Conservation (phyloP, 2,888 invertebrate species). For the Tricholauxania praeusta region DNA sequence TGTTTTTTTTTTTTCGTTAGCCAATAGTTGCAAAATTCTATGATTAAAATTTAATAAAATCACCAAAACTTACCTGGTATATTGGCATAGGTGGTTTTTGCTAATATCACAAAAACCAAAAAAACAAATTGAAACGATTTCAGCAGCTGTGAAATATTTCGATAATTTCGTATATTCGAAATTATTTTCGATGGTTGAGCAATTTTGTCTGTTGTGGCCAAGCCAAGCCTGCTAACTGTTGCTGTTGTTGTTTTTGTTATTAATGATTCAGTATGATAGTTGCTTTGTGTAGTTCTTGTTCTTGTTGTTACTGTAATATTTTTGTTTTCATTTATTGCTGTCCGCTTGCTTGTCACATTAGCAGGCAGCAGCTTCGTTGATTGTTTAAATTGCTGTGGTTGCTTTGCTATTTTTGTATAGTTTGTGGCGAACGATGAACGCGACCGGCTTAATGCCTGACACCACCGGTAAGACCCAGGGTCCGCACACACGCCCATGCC, state of each 20-base stretch:
- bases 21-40: background rate
- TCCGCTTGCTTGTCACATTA: constrained; percentile 44
- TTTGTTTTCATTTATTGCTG: constrained; percentile 45
- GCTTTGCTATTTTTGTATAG: constrained; percentile 57
- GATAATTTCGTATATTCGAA: constrained; percentile 27
- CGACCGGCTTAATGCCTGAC: constrained; percentile 74
- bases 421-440: constrained; percentile 69
- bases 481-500: constrained; percentile 92
- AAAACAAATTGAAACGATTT: constrained; percentile 59
- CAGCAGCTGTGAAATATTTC: constrained; percentile 51
- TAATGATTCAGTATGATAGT: constrained; percentile 37
- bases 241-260: constrained; percentile 40
- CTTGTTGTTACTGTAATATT: constrained; percentile 38
- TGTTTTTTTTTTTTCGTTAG: too few relatives aligned
- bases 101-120: constrained; percentile 61
- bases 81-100: constrained; percentile 64
- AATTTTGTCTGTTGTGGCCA: constrained; percentile 30
- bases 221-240: constrained; percentile 11
- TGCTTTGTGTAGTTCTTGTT: constrained; percentile 18
- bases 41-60: background rate
- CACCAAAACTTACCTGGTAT: constrained; percentile 63
- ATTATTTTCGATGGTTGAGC: constrained; percentile 27
- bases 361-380: constrained; percentile 59
- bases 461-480: constrained; percentile 79
- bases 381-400: constrained; percentile 68